Percentiles rank a stretch among this genome's conserved stretches.
Conservation (phyloP, 1,140 invertebrate species). For the Dufourea novaeangliae region DNA sequence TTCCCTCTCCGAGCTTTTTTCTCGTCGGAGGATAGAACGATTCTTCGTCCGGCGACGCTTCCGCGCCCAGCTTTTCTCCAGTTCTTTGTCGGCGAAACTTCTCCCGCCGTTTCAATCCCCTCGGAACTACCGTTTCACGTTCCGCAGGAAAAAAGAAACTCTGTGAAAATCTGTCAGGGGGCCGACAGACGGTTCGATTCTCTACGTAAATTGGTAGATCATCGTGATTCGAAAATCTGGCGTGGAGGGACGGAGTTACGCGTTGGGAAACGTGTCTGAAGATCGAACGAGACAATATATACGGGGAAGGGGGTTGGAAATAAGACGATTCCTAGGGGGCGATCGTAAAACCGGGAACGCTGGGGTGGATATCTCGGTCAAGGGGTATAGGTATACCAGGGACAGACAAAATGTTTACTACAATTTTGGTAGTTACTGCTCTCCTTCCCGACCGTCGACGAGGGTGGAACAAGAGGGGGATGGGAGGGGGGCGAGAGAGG, state of each 20-base stretch:
- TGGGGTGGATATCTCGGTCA: background rate
- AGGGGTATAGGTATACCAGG: background rate
- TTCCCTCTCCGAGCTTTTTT: background rate
- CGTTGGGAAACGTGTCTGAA: background rate
- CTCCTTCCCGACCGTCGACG: too few relatives aligned
- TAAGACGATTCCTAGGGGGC: background rate
- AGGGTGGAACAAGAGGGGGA: background rate
- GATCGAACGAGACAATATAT: background rate
- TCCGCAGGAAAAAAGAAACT: background rate
- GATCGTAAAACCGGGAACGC: background rate
- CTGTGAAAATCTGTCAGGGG: background rate
- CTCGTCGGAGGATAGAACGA: background rate
- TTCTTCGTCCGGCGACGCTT: background rate
- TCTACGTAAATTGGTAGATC: background rate
- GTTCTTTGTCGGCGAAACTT: background rate
- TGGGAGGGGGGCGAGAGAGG: background rate
- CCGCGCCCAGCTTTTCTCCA: background rate
- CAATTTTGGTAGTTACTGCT: constrained; percentile 34
- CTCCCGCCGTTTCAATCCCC: background rate
- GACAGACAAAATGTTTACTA: constrained; percentile 39
- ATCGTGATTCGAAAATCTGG: background rate
- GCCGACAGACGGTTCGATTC: background rate
- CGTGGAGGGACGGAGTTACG: background rate
- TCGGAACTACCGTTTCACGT: background rate
- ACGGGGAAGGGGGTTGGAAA: background rate